Percentiles rank a stretch among this genome's conserved stretches.
These are phyloP conservation scores for Stomatorhinus walkeri DNA, from an alignment of 2,797 vertebrate genomes.

Conservation along the genomic window DNA sequence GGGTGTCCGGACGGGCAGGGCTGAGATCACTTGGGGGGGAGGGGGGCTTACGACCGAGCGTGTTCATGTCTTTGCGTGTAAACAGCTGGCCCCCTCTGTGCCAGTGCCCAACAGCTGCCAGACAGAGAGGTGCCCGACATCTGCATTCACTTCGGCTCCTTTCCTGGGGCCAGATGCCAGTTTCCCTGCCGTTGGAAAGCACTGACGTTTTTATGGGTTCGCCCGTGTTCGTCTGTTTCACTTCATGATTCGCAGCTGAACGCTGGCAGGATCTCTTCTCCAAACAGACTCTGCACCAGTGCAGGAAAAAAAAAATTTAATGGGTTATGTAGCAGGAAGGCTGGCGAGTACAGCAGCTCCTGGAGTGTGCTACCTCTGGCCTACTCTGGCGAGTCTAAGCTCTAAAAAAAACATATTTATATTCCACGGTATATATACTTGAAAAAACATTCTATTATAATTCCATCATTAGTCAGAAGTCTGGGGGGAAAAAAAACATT, in stretches of 20 bases:
- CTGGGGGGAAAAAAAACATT: conserved; percentile 3
- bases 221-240: conserved; percentile 33
- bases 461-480: background rate
- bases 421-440: background rate
- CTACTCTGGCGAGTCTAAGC: background rate
- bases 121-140: conserved; percentile 37
- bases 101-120: conserved; percentile 41
- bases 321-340: background rate
- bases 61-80: conserved; percentile 35
- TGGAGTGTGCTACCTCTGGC: background rate
- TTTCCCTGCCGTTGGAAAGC: conserved; percentile 31
- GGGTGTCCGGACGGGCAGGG: background rate
- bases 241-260: conserved; percentile 28
- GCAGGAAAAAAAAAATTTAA: background rate
- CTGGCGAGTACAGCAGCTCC: background rate
- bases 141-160: conserved; percentile 25
- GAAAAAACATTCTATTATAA: conserved; percentile 8
- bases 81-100: conserved; percentile 40
- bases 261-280: background rate
- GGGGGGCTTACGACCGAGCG: background rate
- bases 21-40: background rate
- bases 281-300: conserved; percentile 1
- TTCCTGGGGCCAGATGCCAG: conserved; percentile 36
- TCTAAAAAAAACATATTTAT: conserved; percentile 6
- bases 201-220: conserved; percentile 35